Percentiles rank a stretch among this genome's conserved stretches.
Evolutionary conservation across 2,797 vertebrate species (phyloP).

Genomic region (Borostomias antarcticus): DNA sequence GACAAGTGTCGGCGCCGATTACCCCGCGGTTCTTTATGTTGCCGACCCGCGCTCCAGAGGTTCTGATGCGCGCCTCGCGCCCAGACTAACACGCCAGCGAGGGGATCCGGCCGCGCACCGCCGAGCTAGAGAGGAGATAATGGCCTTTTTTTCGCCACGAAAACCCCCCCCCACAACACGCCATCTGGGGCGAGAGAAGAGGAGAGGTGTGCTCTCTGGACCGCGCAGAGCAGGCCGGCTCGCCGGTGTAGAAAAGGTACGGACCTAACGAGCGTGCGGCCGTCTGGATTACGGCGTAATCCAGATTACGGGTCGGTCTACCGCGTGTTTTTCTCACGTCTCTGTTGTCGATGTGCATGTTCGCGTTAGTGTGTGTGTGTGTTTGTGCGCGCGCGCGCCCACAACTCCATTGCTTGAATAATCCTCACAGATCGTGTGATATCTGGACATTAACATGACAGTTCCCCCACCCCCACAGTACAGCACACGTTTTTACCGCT

Average conservation of each 20-base stretch:
- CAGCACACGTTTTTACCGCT: too few relatives aligned
- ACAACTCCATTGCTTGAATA: slow-evolving; percentile 17
- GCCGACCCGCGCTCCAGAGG: slow-evolving; percentile 59
- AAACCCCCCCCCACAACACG: too few relatives aligned
- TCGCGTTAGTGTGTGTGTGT: slow-evolving; percentile 3
- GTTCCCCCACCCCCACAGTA: slow-evolving; percentile 9
- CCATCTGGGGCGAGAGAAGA: slow-evolving; percentile 37
- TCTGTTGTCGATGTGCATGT: background rate
- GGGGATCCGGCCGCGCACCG: slow-evolving; percentile 16
- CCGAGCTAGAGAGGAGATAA: slow-evolving; percentile 47
- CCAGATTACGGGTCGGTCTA: too few relatives aligned
- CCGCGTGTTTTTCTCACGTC: too few relatives aligned
- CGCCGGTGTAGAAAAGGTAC: background rate
- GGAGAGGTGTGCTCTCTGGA: background rate
- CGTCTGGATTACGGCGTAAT: background rate
- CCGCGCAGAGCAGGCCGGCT: background rate
- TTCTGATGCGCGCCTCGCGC: slow-evolving; percentile 39
- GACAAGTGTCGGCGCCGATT: slow-evolving; percentile 79
- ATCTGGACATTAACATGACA: slow-evolving; percentile 11
- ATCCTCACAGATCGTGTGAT: slow-evolving; percentile 2
- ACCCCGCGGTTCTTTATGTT: slow-evolving; percentile 61
- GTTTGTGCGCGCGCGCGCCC: background rate
- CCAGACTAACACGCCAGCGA: slow-evolving; percentile 50
- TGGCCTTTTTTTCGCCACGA: slow-evolving; percentile 49
- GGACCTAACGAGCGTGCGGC: background rate